Conservation (phyloP, 2,113 vertebrate genomes). For the Sardina pilchardus region DNA sequence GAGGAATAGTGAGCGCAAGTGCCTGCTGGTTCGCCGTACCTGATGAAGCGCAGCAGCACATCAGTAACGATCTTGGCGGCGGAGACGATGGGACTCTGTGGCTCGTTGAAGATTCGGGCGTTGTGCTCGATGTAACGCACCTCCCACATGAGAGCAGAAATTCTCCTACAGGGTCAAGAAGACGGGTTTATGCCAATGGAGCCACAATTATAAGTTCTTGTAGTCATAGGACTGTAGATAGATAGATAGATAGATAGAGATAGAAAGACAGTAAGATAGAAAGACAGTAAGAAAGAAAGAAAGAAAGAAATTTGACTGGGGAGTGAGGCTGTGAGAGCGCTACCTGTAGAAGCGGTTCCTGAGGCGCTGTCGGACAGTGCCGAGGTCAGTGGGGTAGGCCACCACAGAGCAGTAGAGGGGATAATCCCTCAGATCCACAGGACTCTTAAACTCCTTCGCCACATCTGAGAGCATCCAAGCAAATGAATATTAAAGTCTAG, state of each 20-base stretch:
- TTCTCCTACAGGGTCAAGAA: conserved; percentile 75
- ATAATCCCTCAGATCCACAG: conserved; percentile 93
- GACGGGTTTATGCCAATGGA: not conserved
- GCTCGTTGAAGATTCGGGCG: conserved; percentile 96
- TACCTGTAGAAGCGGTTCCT: conserved; percentile 95
- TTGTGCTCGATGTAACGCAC: conserved; percentile 98
- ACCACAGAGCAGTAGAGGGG: conserved; percentile 96
- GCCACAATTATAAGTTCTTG: not conserved
- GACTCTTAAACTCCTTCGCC: conserved; percentile 88
- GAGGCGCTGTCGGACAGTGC: conserved; percentile 87
- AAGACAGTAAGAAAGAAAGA: no score
- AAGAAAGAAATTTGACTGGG: not conserved
- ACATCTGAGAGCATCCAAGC: conserved; percentile 77
- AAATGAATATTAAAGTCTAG: not conserved
- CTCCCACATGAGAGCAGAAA: conserved; percentile 98
- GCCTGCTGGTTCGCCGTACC: conserved; percentile 67
- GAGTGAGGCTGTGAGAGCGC: not conserved
- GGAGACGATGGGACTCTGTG: conserved; percentile 93
- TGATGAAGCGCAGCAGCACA: conserved; percentile 91
- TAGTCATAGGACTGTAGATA: no score
- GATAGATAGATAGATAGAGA: not conserved
- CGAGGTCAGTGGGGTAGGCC: conserved; percentile 94
- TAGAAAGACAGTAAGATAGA: not conserved
- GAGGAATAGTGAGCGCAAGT: not conserved
- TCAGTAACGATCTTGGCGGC: conserved; percentile 95